A percentile compares a stretch with the other conserved stretches of the same genome.
phyloP scores from a whole-genome alignment of 1,140 invertebrate genomes.

The Nylanderia fulva region DNA sequence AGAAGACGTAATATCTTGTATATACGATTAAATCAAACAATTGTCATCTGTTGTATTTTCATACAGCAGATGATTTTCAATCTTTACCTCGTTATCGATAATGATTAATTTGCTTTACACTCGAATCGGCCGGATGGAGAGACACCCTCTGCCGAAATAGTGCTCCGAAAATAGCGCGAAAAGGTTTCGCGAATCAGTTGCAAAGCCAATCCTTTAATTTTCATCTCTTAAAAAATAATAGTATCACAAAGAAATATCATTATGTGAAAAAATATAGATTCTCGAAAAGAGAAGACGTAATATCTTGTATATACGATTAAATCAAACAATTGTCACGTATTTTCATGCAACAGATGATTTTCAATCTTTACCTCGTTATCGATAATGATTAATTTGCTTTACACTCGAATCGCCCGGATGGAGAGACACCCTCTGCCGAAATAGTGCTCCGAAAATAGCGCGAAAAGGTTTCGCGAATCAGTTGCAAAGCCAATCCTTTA shows the following conservation, averaged over 20 bases:
- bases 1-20: too few relatives aligned
- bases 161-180: background rate
- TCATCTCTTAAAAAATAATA: too few relatives aligned
- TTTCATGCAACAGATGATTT: background rate
- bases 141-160: too few relatives aligned
- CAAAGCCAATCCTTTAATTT: constrained; percentile 75
- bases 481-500: constrained; percentile 72
- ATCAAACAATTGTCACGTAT: background rate
- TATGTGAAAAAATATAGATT: background rate
- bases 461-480: constrained; percentile 54
- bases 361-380: background rate
- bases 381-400: background rate
- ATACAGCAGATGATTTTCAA: background rate
- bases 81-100: background rate
- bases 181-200: constrained; percentile 57
- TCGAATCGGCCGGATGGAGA: background rate
- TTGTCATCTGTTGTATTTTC: too few relatives aligned
- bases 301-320: background rate
- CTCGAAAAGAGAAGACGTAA: background rate
- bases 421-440: background rate
- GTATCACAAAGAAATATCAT: background rate
- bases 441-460: background rate
- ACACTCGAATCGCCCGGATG: background rate
- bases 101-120: background rate
- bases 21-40: too few relatives aligned